A percentile compares a stretch with the other conserved stretches of the same genome.
Conservation (phyloP, 2,113 vertebrate species). For the Atlantisia rogersi region DNA sequence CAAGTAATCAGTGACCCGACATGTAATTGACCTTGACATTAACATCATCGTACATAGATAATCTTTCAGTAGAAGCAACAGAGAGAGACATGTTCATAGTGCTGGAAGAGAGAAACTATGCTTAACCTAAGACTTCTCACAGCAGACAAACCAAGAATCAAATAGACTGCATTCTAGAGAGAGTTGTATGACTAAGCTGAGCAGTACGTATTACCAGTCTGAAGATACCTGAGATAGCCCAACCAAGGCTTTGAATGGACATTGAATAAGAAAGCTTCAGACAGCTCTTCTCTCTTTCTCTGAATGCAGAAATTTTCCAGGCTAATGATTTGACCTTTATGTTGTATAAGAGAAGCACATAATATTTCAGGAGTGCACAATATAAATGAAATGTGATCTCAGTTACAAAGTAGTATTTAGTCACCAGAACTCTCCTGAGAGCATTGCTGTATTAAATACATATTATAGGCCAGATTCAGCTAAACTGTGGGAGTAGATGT, state of each 20-base stretch:
- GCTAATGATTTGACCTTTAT: constrained; percentile 48
- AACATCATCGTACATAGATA: not conserved
- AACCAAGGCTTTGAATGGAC: not conserved
- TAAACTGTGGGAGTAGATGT: not conserved
- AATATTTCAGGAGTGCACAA: constrained; percentile 32
- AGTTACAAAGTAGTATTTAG: not conserved
- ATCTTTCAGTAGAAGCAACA: not conserved
- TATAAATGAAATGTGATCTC: constrained; percentile 19
- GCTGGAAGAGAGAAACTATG: not conserved
- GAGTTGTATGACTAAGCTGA: not conserved
- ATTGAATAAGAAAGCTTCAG: not conserved
- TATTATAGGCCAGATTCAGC: not conserved
- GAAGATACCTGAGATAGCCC: not conserved
- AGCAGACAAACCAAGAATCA: not conserved
- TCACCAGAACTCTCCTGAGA: not conserved
- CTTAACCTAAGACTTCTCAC: not conserved
- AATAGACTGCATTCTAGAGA: not conserved
- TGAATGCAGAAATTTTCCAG: constrained; percentile 22
- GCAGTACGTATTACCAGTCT: not conserved
- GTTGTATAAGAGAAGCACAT: not conserved
- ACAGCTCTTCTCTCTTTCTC: not conserved
- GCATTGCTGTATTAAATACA: not conserved
- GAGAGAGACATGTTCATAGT: not conserved
- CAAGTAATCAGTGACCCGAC: not conserved
- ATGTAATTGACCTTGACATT: not conserved